Evolutionary conservation across 2,113 vertebrate species (phyloP).

Genomic region (Alaudala cheleensis): DNA sequence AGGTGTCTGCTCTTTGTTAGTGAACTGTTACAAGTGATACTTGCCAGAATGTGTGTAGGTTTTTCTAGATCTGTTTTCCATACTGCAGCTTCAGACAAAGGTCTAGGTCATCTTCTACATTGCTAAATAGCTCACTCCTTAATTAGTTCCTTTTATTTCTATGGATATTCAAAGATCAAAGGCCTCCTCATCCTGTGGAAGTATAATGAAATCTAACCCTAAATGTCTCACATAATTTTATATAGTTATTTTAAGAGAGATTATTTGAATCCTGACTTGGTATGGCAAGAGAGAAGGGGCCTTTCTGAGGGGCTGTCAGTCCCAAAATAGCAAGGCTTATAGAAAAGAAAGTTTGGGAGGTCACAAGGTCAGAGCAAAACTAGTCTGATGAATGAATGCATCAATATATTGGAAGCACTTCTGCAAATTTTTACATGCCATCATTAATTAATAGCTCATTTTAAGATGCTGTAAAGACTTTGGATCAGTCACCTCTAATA

Average conservation of each 20-base stretch:
- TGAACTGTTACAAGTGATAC: not conserved
- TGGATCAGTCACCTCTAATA: not conserved
- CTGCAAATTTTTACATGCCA: not conserved
- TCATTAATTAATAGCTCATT: not conserved
- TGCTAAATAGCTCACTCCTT: not conserved
- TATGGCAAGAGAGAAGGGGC: not conserved
- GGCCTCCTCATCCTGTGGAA: not conserved
- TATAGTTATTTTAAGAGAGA: slow-evolving; percentile 27
- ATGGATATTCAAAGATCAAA: slow-evolving; percentile 13
- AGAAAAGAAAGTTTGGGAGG: not conserved
- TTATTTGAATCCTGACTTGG: slow-evolving; percentile 20
- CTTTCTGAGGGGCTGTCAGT: not conserved
- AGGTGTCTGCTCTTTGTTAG: not conserved
- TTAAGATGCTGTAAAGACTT: not conserved
- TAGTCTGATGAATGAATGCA: not conserved
- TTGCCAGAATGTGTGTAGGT: not conserved
- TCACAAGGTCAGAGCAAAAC: not conserved
- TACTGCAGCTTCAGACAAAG: not conserved
- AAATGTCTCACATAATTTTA: slow-evolving; percentile 26
- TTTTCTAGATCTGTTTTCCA: not conserved
- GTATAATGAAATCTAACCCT: slow-evolving; percentile 16
- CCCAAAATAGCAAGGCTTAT: not conserved
- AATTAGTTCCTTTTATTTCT: slow-evolving; percentile 35
- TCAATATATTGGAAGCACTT: not conserved
- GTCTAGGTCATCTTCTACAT: not conserved